Evolutionary conservation across 2,888 invertebrate species (phyloP), one percentile per base, ranked within the genome.

Genomic region (Conus canariensis): DNA sequence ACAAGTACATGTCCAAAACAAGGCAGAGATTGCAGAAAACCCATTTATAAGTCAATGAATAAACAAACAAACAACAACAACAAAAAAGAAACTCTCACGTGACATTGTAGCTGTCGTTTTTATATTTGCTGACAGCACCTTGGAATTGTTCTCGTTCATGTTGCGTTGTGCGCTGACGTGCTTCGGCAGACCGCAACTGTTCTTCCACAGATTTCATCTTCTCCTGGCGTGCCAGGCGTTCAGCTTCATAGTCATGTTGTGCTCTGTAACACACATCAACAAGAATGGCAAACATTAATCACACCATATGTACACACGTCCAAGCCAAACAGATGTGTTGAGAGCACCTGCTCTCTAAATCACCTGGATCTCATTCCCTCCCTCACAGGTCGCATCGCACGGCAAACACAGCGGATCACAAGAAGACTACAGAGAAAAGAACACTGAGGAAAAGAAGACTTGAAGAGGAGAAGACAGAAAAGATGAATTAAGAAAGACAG

Each of bases 131-230:
- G 9, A 95, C 93, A 70, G 95, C 95, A 58, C 90, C 91, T 30
- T 93, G 92, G 89, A 93, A 95, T 94, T 95, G 95, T 64, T 94
- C 94, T 5, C 93, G 88, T 77, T 95, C 93, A 85, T 95, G 94
- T 59, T 95, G 94, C 9, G 94, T 95, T 3, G 94, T 95, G 12
- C 93, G 91, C 59, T 94, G 92, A 87, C 94, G 93, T 5, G 95
- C 94, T 60, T 93, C 85, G 4, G 93, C 77, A 3, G 91, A 91
- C 2, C 91, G 86, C 10, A 94, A 85, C 70, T 93, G 90, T 22
- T 96, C 95, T 25, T 96, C 94, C 67, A 97, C 96, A 85, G 97
- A 90, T 0, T 91, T 90, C 64, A 96, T 95, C 89, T 95, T 94
- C 58, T 93, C 92, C 85, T 94, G 93, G 19, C 95, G 92, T 59